Evolutionary conservation across 2,888 invertebrate species (phyloP).

Genomic region (Boloria selene): DNA sequence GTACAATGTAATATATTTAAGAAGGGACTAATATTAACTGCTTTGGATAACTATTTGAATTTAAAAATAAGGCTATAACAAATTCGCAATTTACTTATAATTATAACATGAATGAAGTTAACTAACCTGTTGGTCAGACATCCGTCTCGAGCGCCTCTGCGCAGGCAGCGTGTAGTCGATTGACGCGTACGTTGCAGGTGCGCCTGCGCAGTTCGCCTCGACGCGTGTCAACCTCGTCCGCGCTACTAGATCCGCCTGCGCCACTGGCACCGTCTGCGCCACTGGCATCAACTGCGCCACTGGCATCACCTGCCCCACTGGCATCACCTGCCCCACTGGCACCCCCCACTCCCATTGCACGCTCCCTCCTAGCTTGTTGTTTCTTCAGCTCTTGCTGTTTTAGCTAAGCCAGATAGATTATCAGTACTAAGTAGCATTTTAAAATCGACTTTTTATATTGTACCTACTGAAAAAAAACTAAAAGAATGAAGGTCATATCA

Average conservation of each 20-base stretch:
- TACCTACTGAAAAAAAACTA: too few relatives aligned
- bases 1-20: too few relatives aligned
- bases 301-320: slow-evolving; percentile 1
- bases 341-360: background rate
- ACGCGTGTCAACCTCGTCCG: slow-evolving; percentile 4
- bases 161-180: slow-evolving; percentile 85
- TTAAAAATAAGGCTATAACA: too few relatives aligned
- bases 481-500: too few relatives aligned
- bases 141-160: slow-evolving; percentile 96
- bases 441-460: too few relatives aligned
- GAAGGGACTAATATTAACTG: too few relatives aligned
- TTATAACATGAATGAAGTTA: background rate
- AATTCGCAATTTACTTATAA: background rate
- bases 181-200: slow-evolving; percentile 74
- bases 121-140: slow-evolving; percentile 95
- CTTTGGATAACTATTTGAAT: too few relatives aligned
- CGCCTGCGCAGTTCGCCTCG: slow-evolving; percentile 54
- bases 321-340: background rate
- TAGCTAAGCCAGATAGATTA: slow-evolving; percentile 46
- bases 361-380: slow-evolving; percentile 45
- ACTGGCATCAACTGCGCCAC: background rate
- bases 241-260: background rate
- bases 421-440: background rate
- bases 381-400: slow-evolving; percentile 64
- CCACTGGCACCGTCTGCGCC: background rate